phyloP scores from a whole-genome alignment of 2,888 invertebrate species.

The Lydus trimaculatus region DNA sequence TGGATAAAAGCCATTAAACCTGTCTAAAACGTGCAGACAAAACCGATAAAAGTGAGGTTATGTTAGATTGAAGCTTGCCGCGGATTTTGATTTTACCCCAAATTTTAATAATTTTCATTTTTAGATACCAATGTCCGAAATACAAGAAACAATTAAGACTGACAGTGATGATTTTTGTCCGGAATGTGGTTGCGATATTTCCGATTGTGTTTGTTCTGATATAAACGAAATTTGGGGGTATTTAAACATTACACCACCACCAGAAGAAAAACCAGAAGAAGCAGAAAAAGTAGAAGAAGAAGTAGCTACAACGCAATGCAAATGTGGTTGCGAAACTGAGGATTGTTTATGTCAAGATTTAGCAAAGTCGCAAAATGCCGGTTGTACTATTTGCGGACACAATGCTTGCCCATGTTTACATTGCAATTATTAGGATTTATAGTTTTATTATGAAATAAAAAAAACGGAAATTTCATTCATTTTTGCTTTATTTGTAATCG shows the following conservation, averaged over 20 bases:
- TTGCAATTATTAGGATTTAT: not conserved
- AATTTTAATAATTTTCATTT: not conserved
- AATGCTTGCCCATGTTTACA: not conserved
- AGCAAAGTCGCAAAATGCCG: not conserved
- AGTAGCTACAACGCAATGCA: too few species aligned
- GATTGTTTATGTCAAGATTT: not conserved
- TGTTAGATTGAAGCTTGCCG: not conserved
- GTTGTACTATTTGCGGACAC: not conserved
- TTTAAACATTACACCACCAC: too few species aligned
- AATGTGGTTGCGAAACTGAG: not conserved
- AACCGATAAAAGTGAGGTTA: slow-evolving; percentile 9
- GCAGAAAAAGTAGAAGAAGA: too few species aligned
- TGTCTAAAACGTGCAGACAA: not conserved
- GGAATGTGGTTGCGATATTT: not conserved
- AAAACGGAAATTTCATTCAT: not conserved
- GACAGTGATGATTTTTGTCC: too few species aligned
- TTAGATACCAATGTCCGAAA: not conserved
- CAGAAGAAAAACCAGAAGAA: not conserved
- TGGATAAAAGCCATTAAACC: slow-evolving; percentile 20
- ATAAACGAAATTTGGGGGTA: not conserved
- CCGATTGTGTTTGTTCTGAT: not conserved
- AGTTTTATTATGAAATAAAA: not conserved
- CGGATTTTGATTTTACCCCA: too few species aligned
- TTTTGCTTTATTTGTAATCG: not conserved
- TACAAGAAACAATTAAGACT: not conserved